phyloP scores from a whole-genome alignment of 2,797 vertebrate species.

The Lemur catta region DNA sequence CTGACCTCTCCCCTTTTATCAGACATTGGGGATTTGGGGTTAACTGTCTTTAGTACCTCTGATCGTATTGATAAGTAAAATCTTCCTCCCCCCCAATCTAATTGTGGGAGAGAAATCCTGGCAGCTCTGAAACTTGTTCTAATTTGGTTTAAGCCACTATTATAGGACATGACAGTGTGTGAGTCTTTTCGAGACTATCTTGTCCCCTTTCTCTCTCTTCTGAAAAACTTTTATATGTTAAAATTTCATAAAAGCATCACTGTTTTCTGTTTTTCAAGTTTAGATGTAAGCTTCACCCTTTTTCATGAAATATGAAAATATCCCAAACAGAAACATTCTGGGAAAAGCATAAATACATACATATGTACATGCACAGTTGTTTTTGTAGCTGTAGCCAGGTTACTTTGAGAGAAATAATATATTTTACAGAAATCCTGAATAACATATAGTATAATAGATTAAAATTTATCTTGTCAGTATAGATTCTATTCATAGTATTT shows the following conservation, averaged over 20 bases:
- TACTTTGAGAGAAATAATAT: background rate
- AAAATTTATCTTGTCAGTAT: background rate
- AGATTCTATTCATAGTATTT: background rate
- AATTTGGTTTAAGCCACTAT: background rate
- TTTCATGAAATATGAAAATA: background rate
- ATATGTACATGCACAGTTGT: background rate
- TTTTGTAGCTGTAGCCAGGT: background rate
- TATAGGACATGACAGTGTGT: background rate
- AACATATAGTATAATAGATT: background rate
- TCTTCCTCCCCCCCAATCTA: conserved; percentile 38
- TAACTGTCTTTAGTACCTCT: conserved; percentile 71
- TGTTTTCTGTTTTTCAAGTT: background rate
- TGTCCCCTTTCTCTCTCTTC: background rate
- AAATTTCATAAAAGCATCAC: background rate
- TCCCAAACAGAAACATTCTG: background rate
- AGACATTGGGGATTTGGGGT: conserved; percentile 27
- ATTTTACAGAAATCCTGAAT: background rate
- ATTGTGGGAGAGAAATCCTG: conserved; percentile 42
- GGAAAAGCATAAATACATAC: rapidly evolving
- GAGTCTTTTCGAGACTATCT: background rate
- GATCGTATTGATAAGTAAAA: conserved; percentile 58
- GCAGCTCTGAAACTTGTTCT: background rate
- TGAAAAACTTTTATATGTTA: background rate
- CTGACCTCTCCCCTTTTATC: background rate
- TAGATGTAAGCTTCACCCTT: background rate